Conservation (phyloP, 2,888 invertebrate species). For the Dysmachus trigonus region DNA sequence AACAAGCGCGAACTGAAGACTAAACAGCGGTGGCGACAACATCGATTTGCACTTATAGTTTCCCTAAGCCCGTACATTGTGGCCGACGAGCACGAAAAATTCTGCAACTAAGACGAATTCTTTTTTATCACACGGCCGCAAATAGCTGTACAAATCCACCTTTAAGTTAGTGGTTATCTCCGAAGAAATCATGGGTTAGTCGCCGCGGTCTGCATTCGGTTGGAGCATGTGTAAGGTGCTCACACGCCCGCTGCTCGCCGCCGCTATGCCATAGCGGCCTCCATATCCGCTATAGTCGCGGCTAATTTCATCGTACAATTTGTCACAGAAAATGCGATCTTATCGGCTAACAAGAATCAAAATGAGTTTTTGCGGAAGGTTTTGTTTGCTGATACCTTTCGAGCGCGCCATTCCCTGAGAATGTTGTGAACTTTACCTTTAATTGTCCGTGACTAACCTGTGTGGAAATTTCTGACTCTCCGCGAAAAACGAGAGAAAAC, state of each 20-base stretch:
- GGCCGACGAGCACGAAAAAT: background rate
- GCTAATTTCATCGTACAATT: slow-evolving; percentile 11
- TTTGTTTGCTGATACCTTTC: background rate
- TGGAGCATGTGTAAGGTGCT: background rate
- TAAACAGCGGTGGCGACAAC: background rate
- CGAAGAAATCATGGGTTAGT: background rate
- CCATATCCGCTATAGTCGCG: background rate
- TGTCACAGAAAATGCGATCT: slow-evolving; percentile 9
- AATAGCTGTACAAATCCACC: background rate
- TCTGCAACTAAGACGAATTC: background rate
- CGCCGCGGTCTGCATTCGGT: background rate
- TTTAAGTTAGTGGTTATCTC: background rate
- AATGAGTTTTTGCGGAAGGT: background rate
- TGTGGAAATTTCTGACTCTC: background rate
- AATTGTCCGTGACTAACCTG: background rate
- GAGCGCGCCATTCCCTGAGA: background rate
- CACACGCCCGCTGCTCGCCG: background rate
- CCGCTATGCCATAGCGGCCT: background rate
- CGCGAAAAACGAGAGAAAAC: background rate
- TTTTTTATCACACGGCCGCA: background rate
- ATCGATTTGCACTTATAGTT: background rate
- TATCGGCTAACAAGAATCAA: slow-evolving; percentile 12
- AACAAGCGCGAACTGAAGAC: background rate
- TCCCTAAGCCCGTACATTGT: background rate
- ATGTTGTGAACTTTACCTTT: slow-evolving; percentile 4